Base-by-base conservation (phyloP, 2,888 invertebrate species). In the Dolichopus griseipennis region DNA sequence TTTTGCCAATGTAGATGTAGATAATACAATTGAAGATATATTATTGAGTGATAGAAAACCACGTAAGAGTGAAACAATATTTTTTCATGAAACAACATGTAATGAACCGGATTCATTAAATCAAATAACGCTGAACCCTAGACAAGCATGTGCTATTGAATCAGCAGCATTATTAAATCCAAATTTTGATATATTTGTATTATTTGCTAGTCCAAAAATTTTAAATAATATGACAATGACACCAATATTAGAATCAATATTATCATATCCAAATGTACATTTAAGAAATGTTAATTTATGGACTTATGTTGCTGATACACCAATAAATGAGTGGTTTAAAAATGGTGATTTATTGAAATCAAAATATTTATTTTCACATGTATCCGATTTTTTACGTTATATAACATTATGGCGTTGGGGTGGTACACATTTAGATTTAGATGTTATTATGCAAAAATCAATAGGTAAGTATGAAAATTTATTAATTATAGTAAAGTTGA, bases 351-450 rank as follows among this genome's bases (percentile, higher is more conserved):
- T 81, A 15, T 77, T 78, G 68, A 72, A 70, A 5, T 78, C 78
- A 2, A 75, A 74, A 63, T 79, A 76, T 68, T 71, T 78, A 34
- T 72, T 76, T 10, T 77, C 78, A 1, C 78, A 78, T 69, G 73
- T 76, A 61, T 75, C 78, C 1, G 79, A 79, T 69, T 77, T 79
- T 67, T 72, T 78, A 65, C 77, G 79, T 10, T 79, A 76, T 68
- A 70, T 79, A 37, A 80, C 78, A 0, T 79, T 92, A 6, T 90
- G 88, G 84, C 90, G 89, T 75, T 91, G 85, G 77, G 90, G 91
- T 15, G 92, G 92, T 0, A 86, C 90, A 66, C 92, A 91, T 76
- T 78, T 92, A 67, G 92, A 92, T 74, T 80, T 90, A 72, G 92
- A 92, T 77, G 86, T 90, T 3, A 83, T 92, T 18, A 86, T 91